Evolutionary conservation across 2,888 invertebrate species (phyloP).

Genomic region (Petrolisthes manimaculis): DNA sequence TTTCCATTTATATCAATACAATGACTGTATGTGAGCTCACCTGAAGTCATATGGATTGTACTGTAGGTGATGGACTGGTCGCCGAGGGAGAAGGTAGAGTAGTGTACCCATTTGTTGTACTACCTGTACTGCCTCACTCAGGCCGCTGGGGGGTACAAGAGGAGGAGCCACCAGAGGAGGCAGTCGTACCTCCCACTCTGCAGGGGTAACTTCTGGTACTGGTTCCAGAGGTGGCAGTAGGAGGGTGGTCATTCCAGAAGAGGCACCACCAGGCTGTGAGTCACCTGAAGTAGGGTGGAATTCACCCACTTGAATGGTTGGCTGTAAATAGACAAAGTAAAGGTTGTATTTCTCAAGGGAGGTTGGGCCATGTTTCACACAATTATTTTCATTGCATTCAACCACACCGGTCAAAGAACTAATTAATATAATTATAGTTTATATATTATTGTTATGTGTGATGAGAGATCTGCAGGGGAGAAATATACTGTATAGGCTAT

Average conservation of each 20-base stretch:
- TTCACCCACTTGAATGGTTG: conserved; percentile 49
- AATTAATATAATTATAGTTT: neutral
- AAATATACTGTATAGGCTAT: neutral
- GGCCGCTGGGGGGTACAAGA: conserved; percentile 36
- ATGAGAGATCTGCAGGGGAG: neutral
- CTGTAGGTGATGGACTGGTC: conserved; percentile 36
- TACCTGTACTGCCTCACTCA: conserved; percentile 44
- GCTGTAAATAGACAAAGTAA: conserved; percentile 20
- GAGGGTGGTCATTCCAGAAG: neutral
- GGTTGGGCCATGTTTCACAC: no score
- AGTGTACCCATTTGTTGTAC: conserved; percentile 37
- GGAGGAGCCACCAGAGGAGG: no score
- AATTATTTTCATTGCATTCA: neutral
- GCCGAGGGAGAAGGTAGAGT: conserved; percentile 47
- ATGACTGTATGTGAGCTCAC: conserved; percentile 19
- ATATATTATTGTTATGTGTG: neutral
- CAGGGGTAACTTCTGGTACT: neutral
- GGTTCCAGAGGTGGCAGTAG: neutral
- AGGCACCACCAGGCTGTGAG: neutral
- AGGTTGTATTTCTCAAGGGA: neutral
- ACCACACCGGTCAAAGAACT: neutral
- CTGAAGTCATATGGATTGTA: conserved; percentile 57
- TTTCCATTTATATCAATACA: neutral
- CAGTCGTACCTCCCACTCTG: conserved; percentile 36
- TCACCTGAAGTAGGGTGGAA: conserved; percentile 4